Percentiles rank a stretch among this genome's conserved stretches.
Conservation (phyloP, 2,888 invertebrate species). For the Lithophane ornitopus region DNA sequence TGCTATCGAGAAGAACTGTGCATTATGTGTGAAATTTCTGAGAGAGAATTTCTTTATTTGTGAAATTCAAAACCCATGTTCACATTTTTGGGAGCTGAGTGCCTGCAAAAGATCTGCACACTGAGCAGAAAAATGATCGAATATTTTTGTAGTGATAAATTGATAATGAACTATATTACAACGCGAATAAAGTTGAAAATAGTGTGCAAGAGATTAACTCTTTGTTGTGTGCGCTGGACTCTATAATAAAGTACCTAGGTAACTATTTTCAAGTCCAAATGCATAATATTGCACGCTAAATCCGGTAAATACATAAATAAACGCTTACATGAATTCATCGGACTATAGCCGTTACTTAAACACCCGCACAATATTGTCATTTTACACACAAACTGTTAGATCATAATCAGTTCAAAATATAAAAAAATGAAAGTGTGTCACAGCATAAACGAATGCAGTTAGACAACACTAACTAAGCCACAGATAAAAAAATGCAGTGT, state of each 20-base stretch:
- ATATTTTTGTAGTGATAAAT: neutral
- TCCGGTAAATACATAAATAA: conserved; percentile 9
- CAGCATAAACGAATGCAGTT: conserved; percentile 15
- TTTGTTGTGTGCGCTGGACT: neutral
- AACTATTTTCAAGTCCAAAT: neutral
- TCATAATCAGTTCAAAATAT: neutral
- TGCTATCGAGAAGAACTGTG: conserved; percentile 13
- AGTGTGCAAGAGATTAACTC: neutral
- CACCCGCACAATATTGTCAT: conserved; percentile 72
- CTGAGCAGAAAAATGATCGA: neutral
- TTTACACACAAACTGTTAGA: neutral
- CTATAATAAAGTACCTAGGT: neutral
- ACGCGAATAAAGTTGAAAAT: neutral
- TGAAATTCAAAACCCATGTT: neutral
- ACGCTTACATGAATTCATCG: conserved; percentile 67
- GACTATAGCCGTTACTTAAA: conserved; percentile 64
- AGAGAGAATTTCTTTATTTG: neutral
- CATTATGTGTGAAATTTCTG: neutral
- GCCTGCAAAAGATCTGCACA: too few species aligned
- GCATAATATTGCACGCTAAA: neutral
- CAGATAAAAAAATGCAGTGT: conserved; percentile 15
- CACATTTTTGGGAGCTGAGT: neutral
- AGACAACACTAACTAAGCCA: conserved; percentile 15
- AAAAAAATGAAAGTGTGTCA: neutral
- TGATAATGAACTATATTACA: neutral